These are phyloP conservation scores for Gallinago solitaria DNA, from an alignment of 2,797 vertebrate species.

Conservation along the genomic window DNA sequence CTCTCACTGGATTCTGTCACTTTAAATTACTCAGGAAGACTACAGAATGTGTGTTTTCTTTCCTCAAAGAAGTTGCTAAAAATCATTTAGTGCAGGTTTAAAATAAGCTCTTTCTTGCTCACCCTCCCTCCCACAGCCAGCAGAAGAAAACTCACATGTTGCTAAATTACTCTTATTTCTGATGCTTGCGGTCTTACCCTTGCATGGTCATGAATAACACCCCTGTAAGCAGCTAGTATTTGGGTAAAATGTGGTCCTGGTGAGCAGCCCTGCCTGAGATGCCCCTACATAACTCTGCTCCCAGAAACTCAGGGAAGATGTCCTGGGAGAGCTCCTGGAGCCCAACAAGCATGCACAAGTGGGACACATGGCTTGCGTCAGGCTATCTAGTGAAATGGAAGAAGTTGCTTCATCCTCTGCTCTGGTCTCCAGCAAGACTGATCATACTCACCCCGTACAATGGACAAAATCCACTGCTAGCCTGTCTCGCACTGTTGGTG, in stretches of 20 bases:
- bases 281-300: neutral
- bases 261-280: neutral
- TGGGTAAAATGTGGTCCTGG: neutral
- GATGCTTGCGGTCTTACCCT: neutral
- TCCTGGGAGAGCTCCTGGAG: neutral
- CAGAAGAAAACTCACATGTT: neutral
- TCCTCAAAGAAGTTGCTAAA: neutral
- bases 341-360: neutral
- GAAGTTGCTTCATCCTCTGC: neutral
- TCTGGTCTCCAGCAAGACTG: neutral
- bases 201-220: neutral
- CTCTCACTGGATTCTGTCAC: constrained; percentile 1
- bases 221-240: neutral
- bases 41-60: neutral
- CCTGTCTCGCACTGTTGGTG: neutral
- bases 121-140: constrained; percentile 6
- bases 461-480: neutral
- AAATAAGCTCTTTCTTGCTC: constrained; percentile 21
- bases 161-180: neutral
- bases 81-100: constrained; percentile 13
- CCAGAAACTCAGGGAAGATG: neutral
- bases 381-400: neutral
- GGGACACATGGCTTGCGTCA: neutral
- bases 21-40: constrained; percentile 28
- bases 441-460: neutral